phyloP scores from a whole-genome alignment of 2,113 vertebrate species.

The Spea multiplicata region DNA sequence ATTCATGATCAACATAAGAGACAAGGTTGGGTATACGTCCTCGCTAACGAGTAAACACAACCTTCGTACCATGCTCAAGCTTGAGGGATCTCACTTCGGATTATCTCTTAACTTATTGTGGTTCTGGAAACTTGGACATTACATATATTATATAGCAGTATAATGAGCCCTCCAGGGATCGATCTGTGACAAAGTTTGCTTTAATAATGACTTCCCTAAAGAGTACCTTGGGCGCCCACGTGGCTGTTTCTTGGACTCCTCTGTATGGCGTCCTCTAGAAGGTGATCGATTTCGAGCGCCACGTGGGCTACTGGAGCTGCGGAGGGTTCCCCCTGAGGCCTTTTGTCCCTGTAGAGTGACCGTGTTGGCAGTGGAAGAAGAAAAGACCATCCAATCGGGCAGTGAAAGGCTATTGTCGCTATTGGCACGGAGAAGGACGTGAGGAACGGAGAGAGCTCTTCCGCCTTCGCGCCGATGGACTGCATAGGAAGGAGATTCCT shows the following conservation, averaged over 20 bases:
- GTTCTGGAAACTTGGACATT: too few species aligned
- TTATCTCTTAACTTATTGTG: too few species aligned
- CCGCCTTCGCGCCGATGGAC: conserved; percentile 76
- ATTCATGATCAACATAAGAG: too few species aligned
- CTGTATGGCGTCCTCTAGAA: conserved; percentile 72
- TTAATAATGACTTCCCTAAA: background rate
- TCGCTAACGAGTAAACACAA: too few species aligned
- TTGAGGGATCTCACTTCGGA: too few species aligned
- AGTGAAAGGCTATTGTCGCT: conserved; percentile 88
- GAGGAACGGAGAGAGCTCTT: conserved; percentile 71
- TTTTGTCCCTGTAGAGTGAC: conserved; percentile 71
- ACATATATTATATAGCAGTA: too few species aligned
- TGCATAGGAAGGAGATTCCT: conserved; percentile 86
- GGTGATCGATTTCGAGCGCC: conserved; percentile 85
- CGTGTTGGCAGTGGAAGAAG: conserved; percentile 63
- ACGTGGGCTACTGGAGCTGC: conserved; percentile 87
- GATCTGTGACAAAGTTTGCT: too few species aligned
- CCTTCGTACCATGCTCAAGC: too few species aligned
- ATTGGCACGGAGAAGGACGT: conserved; percentile 84
- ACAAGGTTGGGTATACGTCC: too few species aligned
- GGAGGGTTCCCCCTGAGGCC: conserved; percentile 75
- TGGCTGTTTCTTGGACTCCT: conserved; percentile 80
- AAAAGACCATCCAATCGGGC: conserved; percentile 84
- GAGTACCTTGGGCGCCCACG: conserved; percentile 74
- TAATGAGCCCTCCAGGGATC: too few species aligned